phyloP scores from a whole-genome alignment of 2,113 vertebrate species.

The Marcusenius ussheri region DNA sequence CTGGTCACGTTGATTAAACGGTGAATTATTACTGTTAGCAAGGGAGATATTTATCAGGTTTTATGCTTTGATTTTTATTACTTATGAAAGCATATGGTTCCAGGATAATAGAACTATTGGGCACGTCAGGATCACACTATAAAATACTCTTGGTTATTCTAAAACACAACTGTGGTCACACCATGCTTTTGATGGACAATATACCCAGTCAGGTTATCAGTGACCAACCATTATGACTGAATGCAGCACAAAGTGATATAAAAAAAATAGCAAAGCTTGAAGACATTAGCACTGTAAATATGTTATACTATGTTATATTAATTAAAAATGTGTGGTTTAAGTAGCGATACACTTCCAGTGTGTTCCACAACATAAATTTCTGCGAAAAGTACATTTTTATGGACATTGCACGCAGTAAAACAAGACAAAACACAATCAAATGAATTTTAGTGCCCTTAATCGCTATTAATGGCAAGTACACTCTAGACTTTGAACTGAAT shows the following conservation, averaged over 20 bases:
- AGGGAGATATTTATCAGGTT: conserved; percentile 24
- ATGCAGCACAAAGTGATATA: not conserved
- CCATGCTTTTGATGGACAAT: not conserved
- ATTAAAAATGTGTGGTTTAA: not conserved
- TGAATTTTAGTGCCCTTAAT: not conserved
- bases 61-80: conserved; percentile 25
- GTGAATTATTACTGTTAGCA: conserved; percentile 27
- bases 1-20: conserved; percentile 26
- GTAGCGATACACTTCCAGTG: not conserved
- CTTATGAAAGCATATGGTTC: conserved; percentile 17
- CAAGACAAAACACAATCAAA: not conserved
- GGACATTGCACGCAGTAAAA: not conserved
- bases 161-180: not conserved
- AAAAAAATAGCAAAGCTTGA: not conserved
- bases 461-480: not conserved
- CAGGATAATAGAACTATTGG: conserved; percentile 16
- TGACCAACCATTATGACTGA: not conserved
- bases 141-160: not conserved
- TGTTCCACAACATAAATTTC: not conserved
- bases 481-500: not conserved
- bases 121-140: not conserved
- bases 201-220: not conserved
- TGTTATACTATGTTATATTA: not conserved
- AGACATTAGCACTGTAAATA: not conserved
- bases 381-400: not conserved